Evolutionary conservation across 1,140 invertebrate species (phyloP), one percentile per base, ranked within the genome.

Genomic region (Bombus sibiricus): DNA sequence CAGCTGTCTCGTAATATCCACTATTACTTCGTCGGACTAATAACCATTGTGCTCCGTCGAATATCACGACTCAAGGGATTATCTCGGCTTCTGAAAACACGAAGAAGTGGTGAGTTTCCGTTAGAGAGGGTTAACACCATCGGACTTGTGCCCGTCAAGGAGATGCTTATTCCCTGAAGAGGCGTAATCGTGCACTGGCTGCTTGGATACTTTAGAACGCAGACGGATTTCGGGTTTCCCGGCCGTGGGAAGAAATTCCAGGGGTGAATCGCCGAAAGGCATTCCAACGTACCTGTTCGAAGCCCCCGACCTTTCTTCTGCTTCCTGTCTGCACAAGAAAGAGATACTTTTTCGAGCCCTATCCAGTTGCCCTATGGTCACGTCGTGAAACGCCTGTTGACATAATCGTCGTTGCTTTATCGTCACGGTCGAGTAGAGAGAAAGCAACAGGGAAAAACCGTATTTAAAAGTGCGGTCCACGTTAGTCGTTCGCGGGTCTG

Each of bases 231-330:
- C 80, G 59, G 78, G 85, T 83, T 83, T 86, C 66, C 43, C 22
- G 64, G 64, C 39, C 85, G 85, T 86, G 85, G 85, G 85, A 86
- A 86, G 32, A 83, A 86, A 86, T 86, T 86, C 85, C 81, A 64
- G 18, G 81, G 68, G 75, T 83, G 77, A 64, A 88, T 68, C 34
- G 84, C 79, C 83, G 83, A 88, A 88, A 86, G 86, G 86, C 78
- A 88, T 88, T 88, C 83, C 86, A 6, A 53, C 75, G 78, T 88
- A 88, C 83, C 86, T 88, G 85, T 75, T 77, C 66, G 81, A 53
- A 83, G 81, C 53, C 53, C 47, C 62, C 85, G 73, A 75, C 79
- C 81, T 74, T 68, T 66, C 62, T 83, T 81, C 73, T 81, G 83
- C 79, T 88, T 88, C 83, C 86, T 88, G 86, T 75, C 73, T 25